Evolutionary conservation across 2,113 vertebrate species (phyloP).

Genomic region (Tragulus kanchil): DNA sequence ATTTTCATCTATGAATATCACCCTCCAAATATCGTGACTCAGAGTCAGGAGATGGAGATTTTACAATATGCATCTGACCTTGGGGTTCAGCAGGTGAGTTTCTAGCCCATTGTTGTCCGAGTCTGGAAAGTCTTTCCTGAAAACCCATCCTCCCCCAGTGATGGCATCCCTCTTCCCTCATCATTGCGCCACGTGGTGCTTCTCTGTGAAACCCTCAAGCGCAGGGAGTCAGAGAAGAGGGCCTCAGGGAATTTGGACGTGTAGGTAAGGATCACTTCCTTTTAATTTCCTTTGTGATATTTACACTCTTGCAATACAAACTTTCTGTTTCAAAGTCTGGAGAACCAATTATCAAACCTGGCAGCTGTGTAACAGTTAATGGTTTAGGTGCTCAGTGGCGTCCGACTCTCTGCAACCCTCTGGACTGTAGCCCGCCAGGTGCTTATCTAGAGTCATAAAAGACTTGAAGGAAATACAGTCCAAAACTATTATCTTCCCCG

Average conservation of each 20-base stretch:
- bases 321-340: not conserved
- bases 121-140: conserved; percentile 54
- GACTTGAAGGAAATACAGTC: too few relatives aligned
- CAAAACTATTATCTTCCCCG: not conserved
- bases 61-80: conserved; percentile 54
- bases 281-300: not conserved
- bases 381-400: too few relatives aligned
- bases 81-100: conserved; percentile 41
- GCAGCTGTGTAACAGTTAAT: not conserved
- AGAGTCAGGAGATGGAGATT: conserved; percentile 39
- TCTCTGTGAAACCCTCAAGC: not conserved
- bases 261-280: not conserved
- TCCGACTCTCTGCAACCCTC: too few relatives aligned
- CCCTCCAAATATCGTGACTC: conserved; percentile 6
- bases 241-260: not conserved
- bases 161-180: not conserved
- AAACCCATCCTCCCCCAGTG: not conserved
- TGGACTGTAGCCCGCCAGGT: too few relatives aligned
- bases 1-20: conserved; percentile 48
- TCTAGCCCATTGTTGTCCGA: conserved; percentile 47
- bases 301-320: not conserved
- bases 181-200: not conserved
- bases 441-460: too few relatives aligned
- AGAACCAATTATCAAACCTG: not conserved
- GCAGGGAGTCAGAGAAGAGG: not conserved